Conservation (phyloP, 2,888 invertebrate genomes). For the Cyrtodaria siliqua region DNA sequence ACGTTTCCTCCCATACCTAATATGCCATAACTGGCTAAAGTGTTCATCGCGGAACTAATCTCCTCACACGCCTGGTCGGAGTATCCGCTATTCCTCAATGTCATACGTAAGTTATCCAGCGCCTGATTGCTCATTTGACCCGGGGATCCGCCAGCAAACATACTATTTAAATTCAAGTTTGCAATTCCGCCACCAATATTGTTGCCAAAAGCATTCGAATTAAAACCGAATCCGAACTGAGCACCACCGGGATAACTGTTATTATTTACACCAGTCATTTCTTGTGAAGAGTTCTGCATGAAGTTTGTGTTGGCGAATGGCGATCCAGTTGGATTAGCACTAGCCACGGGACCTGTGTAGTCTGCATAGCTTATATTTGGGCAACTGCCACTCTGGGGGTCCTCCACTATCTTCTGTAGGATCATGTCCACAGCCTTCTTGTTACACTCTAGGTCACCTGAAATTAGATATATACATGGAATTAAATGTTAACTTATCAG, state of each 20-base stretch:
- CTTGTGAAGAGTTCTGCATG: conserved; percentile 76
- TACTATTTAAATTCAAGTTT: conserved; percentile 81
- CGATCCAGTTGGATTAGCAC: conserved; percentile 96
- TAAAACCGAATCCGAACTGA: conserved; percentile 79
- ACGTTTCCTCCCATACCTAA: conserved; percentile 90
- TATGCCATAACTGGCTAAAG: conserved; percentile 96
- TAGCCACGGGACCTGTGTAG: conserved; percentile 88
- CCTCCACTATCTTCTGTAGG: conserved; percentile 98
- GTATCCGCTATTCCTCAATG: conserved; percentile 95
- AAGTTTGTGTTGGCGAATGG: conserved; percentile 90
- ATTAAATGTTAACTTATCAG: too few species aligned
- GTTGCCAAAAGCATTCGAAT: conserved; percentile 77
- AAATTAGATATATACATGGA: too few species aligned
- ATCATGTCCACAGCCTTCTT: conserved; percentile 90
- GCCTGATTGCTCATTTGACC: conserved; percentile 80
- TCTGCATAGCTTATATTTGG: conserved; percentile 98
- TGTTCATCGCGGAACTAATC: conserved; percentile 95
- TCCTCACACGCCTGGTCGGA: conserved; percentile 95
- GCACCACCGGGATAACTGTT: conserved; percentile 77
- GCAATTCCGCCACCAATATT: conserved; percentile 81
- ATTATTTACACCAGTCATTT: conserved; percentile 77
- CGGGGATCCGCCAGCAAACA: conserved; percentile 69
- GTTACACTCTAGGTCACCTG: conserved; percentile 84
- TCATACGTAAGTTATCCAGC: conserved; percentile 88
- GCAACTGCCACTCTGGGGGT: conserved; percentile 98